Base-by-base conservation (phyloP, 2,113 vertebrate species). In the Zootoca vivipara region DNA sequence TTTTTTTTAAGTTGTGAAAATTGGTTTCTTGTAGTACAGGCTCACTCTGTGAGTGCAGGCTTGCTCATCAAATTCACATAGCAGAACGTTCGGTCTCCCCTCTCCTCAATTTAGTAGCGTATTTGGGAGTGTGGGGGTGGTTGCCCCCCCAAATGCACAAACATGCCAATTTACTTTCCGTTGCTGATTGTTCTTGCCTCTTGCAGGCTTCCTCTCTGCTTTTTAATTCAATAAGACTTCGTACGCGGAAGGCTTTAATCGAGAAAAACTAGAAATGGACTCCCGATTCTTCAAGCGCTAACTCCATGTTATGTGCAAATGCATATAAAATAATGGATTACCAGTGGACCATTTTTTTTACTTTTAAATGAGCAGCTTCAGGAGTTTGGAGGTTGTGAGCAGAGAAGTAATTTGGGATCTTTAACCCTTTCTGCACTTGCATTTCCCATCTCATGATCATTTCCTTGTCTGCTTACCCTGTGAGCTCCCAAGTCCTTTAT, bases 1-100 rank as follows among this genome's bases (percentile, higher is more conserved):
- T n/a, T n/a, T 28, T 26, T 58, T 87, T 89, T 86, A 90, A 89
- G 92, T 92, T 83, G 75, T 89, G 82, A 89, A 87, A 94, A 72
- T 80, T 94, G 95, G 90, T 78, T 94, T 67, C 82, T 1, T 91
- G 69, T 86, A 91, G 89, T 89, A 87, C 93, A 87, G 92, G 83
- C 70, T 78, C 62, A 58, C 88, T 62, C 93, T 93, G 90, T 8
- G 42, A 73, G 22, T 38, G 40, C 24, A 40, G 62, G 12, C 30
- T 74, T 40, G 30, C 22, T 18, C 24, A 42, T 28, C 38, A 24
- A 16, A 78, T 30, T 85, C 20, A 6, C 64, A 67, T 38, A 67
- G 18, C n/a, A 46, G 9, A 67, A 35, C 58, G 38, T 67, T 30
- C 77, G 38, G 33, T 38, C 8, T 67, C n/a, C 52, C 10, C 22